Evolutionary conservation across 2,888 invertebrate species (phyloP).

Genomic region (Dorcus hopei): DNA sequence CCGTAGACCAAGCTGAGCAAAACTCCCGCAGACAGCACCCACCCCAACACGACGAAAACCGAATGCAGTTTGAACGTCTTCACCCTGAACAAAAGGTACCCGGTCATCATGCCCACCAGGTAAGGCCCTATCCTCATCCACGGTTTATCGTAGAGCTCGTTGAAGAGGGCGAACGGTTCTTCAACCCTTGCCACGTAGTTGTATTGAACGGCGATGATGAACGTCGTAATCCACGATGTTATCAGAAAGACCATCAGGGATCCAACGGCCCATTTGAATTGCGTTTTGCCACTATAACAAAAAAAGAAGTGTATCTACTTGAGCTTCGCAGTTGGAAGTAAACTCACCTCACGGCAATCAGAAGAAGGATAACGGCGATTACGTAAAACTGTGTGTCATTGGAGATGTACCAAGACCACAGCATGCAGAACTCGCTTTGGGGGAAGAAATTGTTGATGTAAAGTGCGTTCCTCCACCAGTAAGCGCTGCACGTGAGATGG

Average conservation of each 20-base stretch:
- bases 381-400: constrained; percentile 78
- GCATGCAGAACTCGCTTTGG: constrained; percentile 74
- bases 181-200: constrained; percentile 73
- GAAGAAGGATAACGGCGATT: constrained; percentile 62
- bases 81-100: constrained; percentile 67
- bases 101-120: constrained; percentile 73
- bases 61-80: constrained; percentile 62
- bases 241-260: constrained; percentile 60
- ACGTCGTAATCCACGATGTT: constrained; percentile 74
- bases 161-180: constrained; percentile 79
- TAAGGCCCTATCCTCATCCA: constrained; percentile 81
- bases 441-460: constrained; percentile 80
- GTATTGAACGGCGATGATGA: constrained; percentile 69
- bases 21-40: constrained; percentile 59
- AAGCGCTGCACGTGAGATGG: constrained; percentile 69
- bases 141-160: constrained; percentile 79
- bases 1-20: constrained; percentile 66
- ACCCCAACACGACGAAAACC: constrained; percentile 57
- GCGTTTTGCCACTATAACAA: constrained; percentile 47
- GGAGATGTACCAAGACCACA: constrained; percentile 82
- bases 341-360: constrained; percentile 66
- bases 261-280: constrained; percentile 61
- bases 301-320: constrained; percentile 8
- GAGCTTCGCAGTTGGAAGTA: background rate
- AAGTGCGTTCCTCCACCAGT: constrained; percentile 82